phyloP scores from a whole-genome alignment of 2,113 vertebrate genomes.

The Okapia johnstoni region DNA sequence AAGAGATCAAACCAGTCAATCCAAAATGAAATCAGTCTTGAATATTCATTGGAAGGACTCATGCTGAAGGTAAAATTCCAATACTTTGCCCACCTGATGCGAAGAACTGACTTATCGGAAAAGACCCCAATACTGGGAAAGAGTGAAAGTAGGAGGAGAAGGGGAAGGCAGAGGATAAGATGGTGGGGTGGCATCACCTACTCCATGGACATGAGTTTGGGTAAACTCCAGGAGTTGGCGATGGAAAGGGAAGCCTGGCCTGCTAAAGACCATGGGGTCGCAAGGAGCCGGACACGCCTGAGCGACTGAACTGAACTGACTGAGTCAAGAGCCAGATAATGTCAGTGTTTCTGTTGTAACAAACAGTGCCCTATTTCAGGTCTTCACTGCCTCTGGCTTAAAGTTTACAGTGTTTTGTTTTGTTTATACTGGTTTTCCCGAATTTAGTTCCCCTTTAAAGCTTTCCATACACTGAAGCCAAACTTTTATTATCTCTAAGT shows the following conservation, averaged over 20 bases:
- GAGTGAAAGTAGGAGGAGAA: background rate
- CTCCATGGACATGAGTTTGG: background rate
- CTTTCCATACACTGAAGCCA: background rate
- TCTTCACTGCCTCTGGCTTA: background rate
- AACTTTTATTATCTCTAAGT: conserved; percentile 39
- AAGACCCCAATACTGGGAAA: background rate
- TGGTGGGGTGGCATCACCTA: background rate
- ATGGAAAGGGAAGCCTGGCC: background rate
- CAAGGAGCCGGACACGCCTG: background rate
- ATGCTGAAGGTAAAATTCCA: background rate
- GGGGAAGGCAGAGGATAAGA: background rate
- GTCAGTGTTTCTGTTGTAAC: background rate
- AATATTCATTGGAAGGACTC: background rate
- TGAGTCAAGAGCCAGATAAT: background rate
- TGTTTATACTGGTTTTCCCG: background rate
- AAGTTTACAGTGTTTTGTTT: conserved; percentile 4
- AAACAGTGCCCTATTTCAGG: background rate
- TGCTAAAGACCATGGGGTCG: background rate
- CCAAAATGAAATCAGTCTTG: background rate
- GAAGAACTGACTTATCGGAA: background rate
- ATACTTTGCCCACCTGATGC: background rate
- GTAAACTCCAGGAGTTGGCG: background rate
- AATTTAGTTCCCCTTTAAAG: background rate
- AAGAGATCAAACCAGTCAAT: background rate
- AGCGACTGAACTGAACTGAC: background rate